Evolutionary conservation across 2,888 invertebrate species (phyloP), one percentile per base, ranked within the genome.

Genomic region (Drosophila anomalata): DNA sequence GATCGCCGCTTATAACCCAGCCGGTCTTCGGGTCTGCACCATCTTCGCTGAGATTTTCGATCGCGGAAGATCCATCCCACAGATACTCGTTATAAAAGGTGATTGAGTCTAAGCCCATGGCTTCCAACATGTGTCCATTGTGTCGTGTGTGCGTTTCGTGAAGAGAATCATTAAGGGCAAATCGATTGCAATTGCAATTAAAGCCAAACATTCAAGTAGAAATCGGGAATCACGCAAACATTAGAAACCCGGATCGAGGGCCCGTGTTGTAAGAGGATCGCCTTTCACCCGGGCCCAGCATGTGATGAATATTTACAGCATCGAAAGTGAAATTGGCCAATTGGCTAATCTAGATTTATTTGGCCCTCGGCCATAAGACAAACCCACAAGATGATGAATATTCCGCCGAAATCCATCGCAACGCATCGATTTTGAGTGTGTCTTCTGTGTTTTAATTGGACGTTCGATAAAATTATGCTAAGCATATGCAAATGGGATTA

Each of bases 281-380:
- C 77, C 86, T 80, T 86, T 80, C 83, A 80, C 86, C 68, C 74
- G 20, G 48, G n/a, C 58, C 53, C 55, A 73, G 65, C 59, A 47
- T 69, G 75, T 33, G 50, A 22, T 56, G 54, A 55, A 46, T 58
- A 68, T 61, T 33, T 17, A 52, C 33, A 51, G 26, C 39, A 65
- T 58, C 66, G 73, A 86, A 81, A 81, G 80, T 79, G 84, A 79
- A 86, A 81, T 66, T 48, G 33, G 20, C 44, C 77, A 86, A 81
- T 63, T 48, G 33, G 20, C 44, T 12, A 51, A 52, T 47, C 24
- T 60, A 46, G 51, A 44, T 60, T 63, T 11, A 39, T 41, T 53
- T 47, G 53, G 61, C 41, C 70, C 52, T 52, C 44, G 61, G 69
- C 62, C 42, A 33, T 22, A 12, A 50, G 44, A 51, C 61, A 12